These are phyloP conservation scores for Napeogenes inachia DNA, from an alignment of 2,888 invertebrate genomes.

Conservation along the genomic window DNA sequence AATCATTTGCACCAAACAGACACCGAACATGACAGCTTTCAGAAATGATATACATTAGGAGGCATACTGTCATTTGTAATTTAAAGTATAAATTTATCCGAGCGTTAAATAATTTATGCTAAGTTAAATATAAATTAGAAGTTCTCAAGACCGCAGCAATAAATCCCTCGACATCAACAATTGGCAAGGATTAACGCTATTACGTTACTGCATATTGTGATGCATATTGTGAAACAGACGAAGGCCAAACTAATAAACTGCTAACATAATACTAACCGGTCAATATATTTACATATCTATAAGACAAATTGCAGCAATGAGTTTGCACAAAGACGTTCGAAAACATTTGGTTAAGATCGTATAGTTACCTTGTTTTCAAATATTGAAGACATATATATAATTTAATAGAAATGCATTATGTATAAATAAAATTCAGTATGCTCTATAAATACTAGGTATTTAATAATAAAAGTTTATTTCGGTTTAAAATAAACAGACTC, in stretches of 20 bases:
- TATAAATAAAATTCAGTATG: no score
- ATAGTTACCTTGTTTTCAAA: not conserved
- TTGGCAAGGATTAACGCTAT: conserved; percentile 28
- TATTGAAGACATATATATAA: no score
- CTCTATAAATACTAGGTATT: no score
- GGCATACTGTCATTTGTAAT: conserved; percentile 14
- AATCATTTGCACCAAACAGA: not conserved
- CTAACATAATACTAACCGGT: conserved; percentile 25
- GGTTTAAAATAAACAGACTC: no score
- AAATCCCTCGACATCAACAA: conserved; percentile 27
- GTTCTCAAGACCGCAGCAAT: conserved; percentile 21
- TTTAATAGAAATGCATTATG: no score
- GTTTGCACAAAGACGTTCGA: conserved; percentile 7
- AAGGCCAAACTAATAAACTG: conserved; percentile 31
- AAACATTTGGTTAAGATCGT: conserved; percentile 7
- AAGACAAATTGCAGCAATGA: conserved; percentile 24
- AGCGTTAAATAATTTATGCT: conserved; percentile 12
- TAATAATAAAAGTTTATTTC: no score
- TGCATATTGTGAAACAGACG: conserved; percentile 28
- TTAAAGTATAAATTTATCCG: conserved; percentile 11
- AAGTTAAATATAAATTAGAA: conserved; percentile 13
- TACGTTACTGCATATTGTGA: conserved; percentile 28
- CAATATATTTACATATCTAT: conserved; percentile 24
- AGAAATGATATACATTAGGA: conserved; percentile 1
- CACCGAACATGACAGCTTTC: conserved; percentile 1